Base-by-base conservation (phyloP, 2,888 invertebrate species). In the Hetaerina titia region DNA sequence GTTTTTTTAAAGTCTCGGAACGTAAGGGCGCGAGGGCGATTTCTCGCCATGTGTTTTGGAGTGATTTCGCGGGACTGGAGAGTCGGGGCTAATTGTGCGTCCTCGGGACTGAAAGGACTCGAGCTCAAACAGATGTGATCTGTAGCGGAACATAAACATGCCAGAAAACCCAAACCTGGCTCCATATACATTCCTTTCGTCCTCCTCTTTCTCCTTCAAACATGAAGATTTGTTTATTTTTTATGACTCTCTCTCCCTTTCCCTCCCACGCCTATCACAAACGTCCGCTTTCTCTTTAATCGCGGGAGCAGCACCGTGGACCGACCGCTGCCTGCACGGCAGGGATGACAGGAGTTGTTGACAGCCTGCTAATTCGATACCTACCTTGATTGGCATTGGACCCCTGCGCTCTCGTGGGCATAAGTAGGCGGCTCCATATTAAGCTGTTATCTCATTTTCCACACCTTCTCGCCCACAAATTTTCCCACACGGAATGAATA, bases 391-490 rank as follows among this genome's bases (percentile, higher is more conserved):
- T 69, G 19, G 22, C n/a, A n/a, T 69, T n/a, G 69, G 69, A 69
- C 69, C 69, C 69, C 69, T 19, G 69, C 69, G 69, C 69, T 22
- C 69, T 69, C 22, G n/a, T n/a, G 45, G 45, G 2, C 4, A n/a
- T 69, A 69, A 69, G 69, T 19, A 69, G 69, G 69, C 69, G 69
- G 69, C 69, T 69, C 69, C 69, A 69, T 69, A 69, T 69, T 69
- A 69, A 69, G 69, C 69, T 22, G 69, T 69, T 69, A 69, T 69
- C 69, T 69, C 69, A 69, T 69, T 69, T 0, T 69, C 69, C 22
- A 69, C 22, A n/a, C 69, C 69, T n/a, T 22, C 7, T 22, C n/a
- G 69, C 69, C 69, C n/a, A 69, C 69, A 6, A n/a, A 22, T 22
- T 8, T 7, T 69, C 69, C n/a, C n/a, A 22, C 22, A 9, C n/a